Conservation (phyloP, 2,888 invertebrate species). For the Thera obeliscata region DNA sequence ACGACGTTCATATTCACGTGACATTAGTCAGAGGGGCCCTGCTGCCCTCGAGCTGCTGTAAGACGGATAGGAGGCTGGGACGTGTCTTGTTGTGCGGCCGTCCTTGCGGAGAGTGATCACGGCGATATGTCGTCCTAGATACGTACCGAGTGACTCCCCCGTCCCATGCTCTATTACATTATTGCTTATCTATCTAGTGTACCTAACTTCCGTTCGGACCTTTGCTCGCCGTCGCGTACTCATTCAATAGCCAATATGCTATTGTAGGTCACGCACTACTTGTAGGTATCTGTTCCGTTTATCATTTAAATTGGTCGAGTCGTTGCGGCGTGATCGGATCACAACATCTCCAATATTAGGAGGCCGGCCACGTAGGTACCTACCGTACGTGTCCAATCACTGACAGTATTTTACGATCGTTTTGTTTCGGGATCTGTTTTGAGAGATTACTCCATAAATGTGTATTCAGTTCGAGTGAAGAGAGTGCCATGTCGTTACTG, state of each 20-base stretch:
- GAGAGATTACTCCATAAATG: slow-evolving; percentile 4
- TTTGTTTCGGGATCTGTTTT: slow-evolving; percentile 3
- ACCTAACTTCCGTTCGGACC: too few relatives aligned
- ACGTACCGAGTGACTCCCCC: neutral
- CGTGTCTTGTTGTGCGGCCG: neutral
- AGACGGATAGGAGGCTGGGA: neutral
- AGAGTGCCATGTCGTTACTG: neutral
- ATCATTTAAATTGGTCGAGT: neutral
- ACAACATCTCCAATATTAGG: neutral
- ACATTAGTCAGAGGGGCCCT: neutral
- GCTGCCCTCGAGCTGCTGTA: neutral
- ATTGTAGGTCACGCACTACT: too few relatives aligned
- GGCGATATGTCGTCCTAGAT: neutral
- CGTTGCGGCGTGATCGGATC: too few relatives aligned
- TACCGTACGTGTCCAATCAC: neutral
- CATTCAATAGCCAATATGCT: too few relatives aligned
- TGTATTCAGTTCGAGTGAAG: neutral
- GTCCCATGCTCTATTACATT: too few relatives aligned
- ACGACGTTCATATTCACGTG: neutral
- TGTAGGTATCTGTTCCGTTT: too few relatives aligned
- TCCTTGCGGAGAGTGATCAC: neutral
- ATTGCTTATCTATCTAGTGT: too few relatives aligned
- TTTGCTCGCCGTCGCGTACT: too few relatives aligned
- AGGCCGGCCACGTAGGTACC: neutral
- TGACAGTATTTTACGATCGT: slow-evolving; percentile 2